Percentiles rank a stretch among this genome's conserved stretches.
These are phyloP conservation scores for Teleogryllus oceanicus DNA, from an alignment of 2,888 invertebrate species.

Conservation along the genomic window DNA sequence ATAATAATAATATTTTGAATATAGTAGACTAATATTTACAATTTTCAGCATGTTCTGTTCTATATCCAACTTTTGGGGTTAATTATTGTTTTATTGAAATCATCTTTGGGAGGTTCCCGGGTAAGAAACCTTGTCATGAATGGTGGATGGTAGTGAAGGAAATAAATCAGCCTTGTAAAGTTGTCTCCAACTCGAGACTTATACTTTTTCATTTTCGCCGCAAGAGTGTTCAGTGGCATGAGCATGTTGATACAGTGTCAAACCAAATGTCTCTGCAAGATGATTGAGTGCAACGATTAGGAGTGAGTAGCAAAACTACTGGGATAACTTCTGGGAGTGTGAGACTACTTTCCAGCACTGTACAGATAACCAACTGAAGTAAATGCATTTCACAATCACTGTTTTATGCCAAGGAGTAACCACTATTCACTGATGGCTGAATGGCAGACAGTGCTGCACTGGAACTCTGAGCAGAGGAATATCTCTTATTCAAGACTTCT, in stretches of 20 bases:
- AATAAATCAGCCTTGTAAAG: no score
- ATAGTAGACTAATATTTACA: no score
- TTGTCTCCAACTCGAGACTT: constrained; percentile 55
- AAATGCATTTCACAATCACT: not conserved
- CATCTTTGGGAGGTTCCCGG: no score
- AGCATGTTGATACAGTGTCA: constrained; percentile 80
- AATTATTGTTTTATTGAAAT: no score
- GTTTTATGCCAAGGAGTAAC: not conserved
- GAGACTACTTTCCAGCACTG: not conserved
- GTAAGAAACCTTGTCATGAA: no score
- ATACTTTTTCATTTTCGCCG: constrained; percentile 76
- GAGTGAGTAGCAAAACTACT: constrained; percentile 42
- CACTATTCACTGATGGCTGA: not conserved
- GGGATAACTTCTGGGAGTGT: not conserved
- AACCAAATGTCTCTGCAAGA: constrained; percentile 75
- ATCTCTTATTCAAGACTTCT: constrained; percentile 51
- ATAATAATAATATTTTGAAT: no score
- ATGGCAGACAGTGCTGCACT: not conserved
- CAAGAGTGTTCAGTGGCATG: constrained; percentile 76
- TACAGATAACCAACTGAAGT: not conserved
- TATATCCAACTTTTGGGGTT: no score
- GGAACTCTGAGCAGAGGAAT: not conserved
- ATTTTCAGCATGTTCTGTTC: no score
- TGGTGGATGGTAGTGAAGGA: no score
- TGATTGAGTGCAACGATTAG: constrained; percentile 78